These are phyloP conservation scores for Drosophila limbata DNA, from an alignment of 2,888 invertebrate genomes.

Conservation along the genomic window DNA sequence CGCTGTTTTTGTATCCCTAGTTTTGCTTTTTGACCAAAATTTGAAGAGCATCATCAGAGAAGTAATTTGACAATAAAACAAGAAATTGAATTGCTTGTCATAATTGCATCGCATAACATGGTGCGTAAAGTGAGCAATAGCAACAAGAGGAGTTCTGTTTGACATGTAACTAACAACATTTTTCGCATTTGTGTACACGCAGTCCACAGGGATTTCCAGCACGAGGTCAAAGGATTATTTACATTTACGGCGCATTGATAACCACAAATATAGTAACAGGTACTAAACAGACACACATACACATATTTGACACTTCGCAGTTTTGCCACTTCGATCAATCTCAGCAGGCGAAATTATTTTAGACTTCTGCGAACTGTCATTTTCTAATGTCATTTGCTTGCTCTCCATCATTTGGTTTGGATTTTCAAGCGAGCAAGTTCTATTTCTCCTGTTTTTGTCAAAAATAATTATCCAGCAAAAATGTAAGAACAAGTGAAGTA, in stretches of 20 bases:
- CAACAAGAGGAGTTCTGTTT: no score
- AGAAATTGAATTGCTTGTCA: not conserved
- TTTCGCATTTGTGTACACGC: not conserved
- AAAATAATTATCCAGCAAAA: constrained; percentile 38
- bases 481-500: constrained; percentile 45
- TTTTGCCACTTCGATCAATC: constrained; percentile 11
- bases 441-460: constrained; percentile 16
- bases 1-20: constrained; percentile 16
- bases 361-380: constrained; percentile 46
- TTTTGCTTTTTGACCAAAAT: constrained; percentile 15
- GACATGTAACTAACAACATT: not conserved
- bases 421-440: constrained; percentile 47
- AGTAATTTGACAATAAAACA: no score
- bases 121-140: constrained; percentile 16
- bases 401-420: constrained; percentile 46
- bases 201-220: constrained; percentile 28
- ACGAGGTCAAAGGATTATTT: constrained; percentile 37
- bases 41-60: constrained; percentile 4
- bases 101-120: constrained; percentile 23
- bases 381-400: not conserved
- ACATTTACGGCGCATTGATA: constrained; percentile 21
- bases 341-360: constrained; percentile 45
- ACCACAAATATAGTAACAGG: constrained; percentile 24
- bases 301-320: constrained; percentile 1
- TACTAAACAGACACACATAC: constrained; percentile 12